A percentile compares a stretch with the other conserved stretches of the same genome.
Evolutionary conservation across 2,113 vertebrate species (phyloP).

Genomic region (Halcyon malimbica): DNA sequence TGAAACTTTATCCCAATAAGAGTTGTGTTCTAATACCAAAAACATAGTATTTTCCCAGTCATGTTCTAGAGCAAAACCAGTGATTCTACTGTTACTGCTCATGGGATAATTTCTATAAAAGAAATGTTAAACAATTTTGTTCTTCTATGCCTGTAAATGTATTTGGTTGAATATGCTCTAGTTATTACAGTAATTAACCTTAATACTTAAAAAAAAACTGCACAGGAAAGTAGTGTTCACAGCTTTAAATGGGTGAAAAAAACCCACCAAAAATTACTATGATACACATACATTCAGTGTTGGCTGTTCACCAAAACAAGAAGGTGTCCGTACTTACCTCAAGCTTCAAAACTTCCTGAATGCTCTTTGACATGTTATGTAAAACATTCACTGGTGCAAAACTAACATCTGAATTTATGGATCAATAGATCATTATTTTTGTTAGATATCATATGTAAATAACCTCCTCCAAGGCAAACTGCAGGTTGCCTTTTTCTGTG

Average conservation of each 20-base stretch:
- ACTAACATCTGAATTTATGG: neutral
- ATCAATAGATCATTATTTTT: neutral
- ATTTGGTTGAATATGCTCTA: neutral
- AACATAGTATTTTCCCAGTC: neutral
- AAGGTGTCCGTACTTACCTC: neutral
- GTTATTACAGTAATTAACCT: neutral
- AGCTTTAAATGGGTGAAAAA: neutral
- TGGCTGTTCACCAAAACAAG: neutral
- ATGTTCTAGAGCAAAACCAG: neutral
- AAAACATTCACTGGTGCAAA: neutral
- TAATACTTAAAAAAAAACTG: neutral
- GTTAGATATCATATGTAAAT: neutral
- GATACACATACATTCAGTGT: neutral
- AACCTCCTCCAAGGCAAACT: neutral
- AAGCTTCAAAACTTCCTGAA: neutral
- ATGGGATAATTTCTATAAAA: neutral
- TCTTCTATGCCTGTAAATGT: neutral
- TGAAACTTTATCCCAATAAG: neutral
- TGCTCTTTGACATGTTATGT: neutral
- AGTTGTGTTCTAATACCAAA: neutral
- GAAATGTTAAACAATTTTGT: neutral
- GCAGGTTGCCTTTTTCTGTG: neutral
- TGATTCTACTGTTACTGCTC: neutral
- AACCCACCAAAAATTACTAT: neutral
- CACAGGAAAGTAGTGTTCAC: neutral